phyloP scores from a whole-genome alignment of 1,140 invertebrate genomes.

The Ceratitis capitata region DNA sequence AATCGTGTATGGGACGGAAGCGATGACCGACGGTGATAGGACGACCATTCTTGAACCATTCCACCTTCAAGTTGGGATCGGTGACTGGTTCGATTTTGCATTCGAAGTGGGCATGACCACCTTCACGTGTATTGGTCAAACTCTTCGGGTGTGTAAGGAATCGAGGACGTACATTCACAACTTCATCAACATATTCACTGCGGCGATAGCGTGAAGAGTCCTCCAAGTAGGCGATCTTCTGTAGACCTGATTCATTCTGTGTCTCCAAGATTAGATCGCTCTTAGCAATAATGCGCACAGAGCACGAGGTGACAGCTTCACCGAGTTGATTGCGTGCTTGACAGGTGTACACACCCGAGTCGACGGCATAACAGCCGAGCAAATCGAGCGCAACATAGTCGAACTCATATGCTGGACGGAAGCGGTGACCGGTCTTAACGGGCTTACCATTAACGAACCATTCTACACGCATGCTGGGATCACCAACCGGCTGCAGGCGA shows the following conservation, averaged over 20 bases:
- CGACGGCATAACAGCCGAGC: slow-evolving; percentile 93
- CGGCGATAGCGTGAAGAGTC: slow-evolving; percentile 86
- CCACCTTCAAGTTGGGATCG: slow-evolving; percentile 91
- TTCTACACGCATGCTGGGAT: slow-evolving; percentile 94
- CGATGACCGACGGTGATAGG: slow-evolving; percentile 89
- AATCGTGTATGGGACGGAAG: slow-evolving; percentile 94
- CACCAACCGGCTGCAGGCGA: slow-evolving; percentile 91
- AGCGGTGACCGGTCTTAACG: slow-evolving; percentile 89
- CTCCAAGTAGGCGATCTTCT: slow-evolving; percentile 92
- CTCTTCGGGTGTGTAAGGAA: slow-evolving; percentile 89
- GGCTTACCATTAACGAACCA: slow-evolving; percentile 96
- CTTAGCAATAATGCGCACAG: slow-evolving; percentile 87
- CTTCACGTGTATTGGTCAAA: slow-evolving; percentile 85
- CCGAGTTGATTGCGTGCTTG: slow-evolving; percentile 90
- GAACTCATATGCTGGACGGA: slow-evolving; percentile 96
- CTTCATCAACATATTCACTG: slow-evolving; percentile 83
- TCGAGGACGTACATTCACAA: slow-evolving; percentile 81
- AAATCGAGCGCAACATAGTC: slow-evolving; percentile 97
- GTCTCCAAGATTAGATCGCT: slow-evolving; percentile 85
- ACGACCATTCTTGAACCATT: slow-evolving; percentile 93
- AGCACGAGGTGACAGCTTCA: slow-evolving; percentile 93
- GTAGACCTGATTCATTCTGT: slow-evolving; percentile 86
- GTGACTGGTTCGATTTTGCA: slow-evolving; percentile 96
- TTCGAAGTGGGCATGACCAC: slow-evolving; percentile 96
- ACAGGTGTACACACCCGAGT: slow-evolving; percentile 95